Conservation (phyloP, 2,888 invertebrate genomes). For the Monopis laevigella region DNA sequence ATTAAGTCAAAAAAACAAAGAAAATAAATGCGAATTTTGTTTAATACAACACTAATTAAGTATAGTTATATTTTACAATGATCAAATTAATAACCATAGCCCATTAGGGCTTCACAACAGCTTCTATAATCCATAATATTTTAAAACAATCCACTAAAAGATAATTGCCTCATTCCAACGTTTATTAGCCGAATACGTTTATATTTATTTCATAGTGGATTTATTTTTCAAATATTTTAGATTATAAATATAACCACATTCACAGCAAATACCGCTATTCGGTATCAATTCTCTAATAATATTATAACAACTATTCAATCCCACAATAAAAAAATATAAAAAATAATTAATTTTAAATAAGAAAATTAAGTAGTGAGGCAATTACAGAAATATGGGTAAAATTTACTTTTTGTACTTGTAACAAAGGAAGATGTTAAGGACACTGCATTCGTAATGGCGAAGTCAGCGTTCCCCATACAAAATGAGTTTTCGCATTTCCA, state of each 20-base stretch:
- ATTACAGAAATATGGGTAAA: not conserved
- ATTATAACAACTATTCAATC: conserved; percentile 10
- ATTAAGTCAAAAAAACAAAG: conserved; percentile 16
- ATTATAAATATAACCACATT: conserved; percentile 7
- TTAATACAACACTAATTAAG: conserved; percentile 68
- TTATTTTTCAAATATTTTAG: not conserved
- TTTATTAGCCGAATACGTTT: not conserved
- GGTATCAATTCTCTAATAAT: conserved; percentile 18
- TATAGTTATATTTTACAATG: conserved; percentile 50
- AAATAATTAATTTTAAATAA: not conserved
- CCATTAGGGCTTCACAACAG: conserved; percentile 21
- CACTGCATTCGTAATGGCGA: too few species aligned
- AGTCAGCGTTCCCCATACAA: too few species aligned
- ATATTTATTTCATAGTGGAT: not conserved
- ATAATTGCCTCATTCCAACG: not conserved
- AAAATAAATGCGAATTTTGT: conserved; percentile 57
- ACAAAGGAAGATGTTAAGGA: too few species aligned
- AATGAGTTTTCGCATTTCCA: too few species aligned
- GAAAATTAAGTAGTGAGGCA: conserved; percentile 1
- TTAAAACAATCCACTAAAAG: not conserved
- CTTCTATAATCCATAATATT: conserved; percentile 15
- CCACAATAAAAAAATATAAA: conserved; percentile 1
- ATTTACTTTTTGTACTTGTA: not conserved
- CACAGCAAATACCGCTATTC: conserved; percentile 19
- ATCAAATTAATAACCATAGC: conserved; percentile 38